Percentiles rank a stretch among this genome's conserved stretches.
These are phyloP conservation scores for Eristalis tenax DNA, from an alignment of 2,888 invertebrate genomes.

Conservation along the genomic window DNA sequence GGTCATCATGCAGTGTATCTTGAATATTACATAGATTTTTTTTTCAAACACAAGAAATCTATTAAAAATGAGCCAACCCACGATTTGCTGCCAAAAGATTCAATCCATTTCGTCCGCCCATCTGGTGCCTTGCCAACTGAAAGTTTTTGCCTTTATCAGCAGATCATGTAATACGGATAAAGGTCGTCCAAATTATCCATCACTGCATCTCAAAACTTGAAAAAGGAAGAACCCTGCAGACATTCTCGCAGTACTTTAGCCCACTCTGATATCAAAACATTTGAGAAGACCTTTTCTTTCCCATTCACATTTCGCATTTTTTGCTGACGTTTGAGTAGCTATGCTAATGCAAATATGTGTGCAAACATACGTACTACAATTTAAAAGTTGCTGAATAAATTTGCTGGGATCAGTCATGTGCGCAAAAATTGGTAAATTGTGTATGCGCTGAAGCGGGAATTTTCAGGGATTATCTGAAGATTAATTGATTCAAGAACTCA, in stretches of 20 bases:
- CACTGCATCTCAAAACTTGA: constrained; percentile 23
- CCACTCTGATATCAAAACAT: constrained; percentile 48
- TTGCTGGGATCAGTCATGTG: constrained; percentile 36
- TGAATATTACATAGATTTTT: background rate
- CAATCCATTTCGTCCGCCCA: constrained; percentile 25
- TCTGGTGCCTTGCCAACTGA: constrained; percentile 44
- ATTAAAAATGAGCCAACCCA: constrained; percentile 1
- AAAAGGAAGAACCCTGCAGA: constrained; percentile 11
- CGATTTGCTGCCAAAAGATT: constrained; percentile 25
- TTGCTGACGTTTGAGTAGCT: constrained; percentile 1
- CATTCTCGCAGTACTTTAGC: constrained; percentile 41
- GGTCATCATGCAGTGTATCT: background rate
- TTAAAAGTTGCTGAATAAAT: background rate
- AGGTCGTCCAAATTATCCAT: constrained; percentile 39
- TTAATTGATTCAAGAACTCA: constrained; percentile 50
- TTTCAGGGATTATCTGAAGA: constrained; percentile 50
- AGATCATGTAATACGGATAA: constrained; percentile 44
- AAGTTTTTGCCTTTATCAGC: constrained; percentile 40
- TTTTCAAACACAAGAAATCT: background rate
- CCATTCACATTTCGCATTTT: constrained; percentile 38
- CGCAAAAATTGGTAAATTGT: constrained; percentile 41
- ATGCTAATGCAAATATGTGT: too few species aligned
- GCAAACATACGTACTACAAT: background rate
- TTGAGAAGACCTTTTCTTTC: constrained; percentile 16
- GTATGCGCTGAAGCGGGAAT: constrained; percentile 22